Conservation (phyloP, 2,888 invertebrate genomes). For the Cryptocheilus praepositus region DNA sequence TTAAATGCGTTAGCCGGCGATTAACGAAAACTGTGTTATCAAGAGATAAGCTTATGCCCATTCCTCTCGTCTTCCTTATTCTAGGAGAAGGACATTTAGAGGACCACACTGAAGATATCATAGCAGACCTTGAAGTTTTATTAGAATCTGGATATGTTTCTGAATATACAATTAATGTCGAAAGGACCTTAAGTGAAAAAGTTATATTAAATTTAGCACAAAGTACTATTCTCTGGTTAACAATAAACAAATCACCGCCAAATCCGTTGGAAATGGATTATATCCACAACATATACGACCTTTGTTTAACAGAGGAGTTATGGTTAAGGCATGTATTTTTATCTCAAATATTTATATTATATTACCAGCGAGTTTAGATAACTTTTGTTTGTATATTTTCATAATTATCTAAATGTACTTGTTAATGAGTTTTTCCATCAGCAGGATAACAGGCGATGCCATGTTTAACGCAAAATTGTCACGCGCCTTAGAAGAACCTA, state of each 20-base stretch:
- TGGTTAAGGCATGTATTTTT: slow-evolving; percentile 63
- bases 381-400: slow-evolving; percentile 1
- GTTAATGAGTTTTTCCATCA: slow-evolving; percentile 22
- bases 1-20: slow-evolving; percentile 54
- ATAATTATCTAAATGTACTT: not conserved
- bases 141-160: slow-evolving; percentile 66
- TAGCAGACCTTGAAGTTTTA: slow-evolving; percentile 55
- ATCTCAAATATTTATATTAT: not conserved
- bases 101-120: slow-evolving; percentile 38
- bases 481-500: slow-evolving; percentile 77
- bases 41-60: slow-evolving; percentile 63
- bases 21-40: slow-evolving; percentile 64
- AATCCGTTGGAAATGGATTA: slow-evolving; percentile 68
- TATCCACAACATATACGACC: slow-evolving; percentile 53
- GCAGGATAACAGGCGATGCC: slow-evolving; percentile 66
- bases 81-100: slow-evolving; percentile 49
- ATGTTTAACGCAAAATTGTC: slow-evolving; percentile 58
- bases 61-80: slow-evolving; percentile 65
- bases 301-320: slow-evolving; percentile 66
- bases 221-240: slow-evolving; percentile 65
- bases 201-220: slow-evolving; percentile 61
- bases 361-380: not conserved
- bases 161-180: slow-evolving; percentile 61
- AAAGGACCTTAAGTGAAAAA: slow-evolving; percentile 56
- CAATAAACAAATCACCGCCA: slow-evolving; percentile 63